phyloP scores from a whole-genome alignment of 2,113 vertebrate genomes.

The zebrafish (Danio rerio) region GRCz12tu NC_133184.1:25998001-25998500 shows the following conservation, averaged over 20 bases:
- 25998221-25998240: slow-evolving; percentile 34
- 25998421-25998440: slow-evolving; percentile 39
- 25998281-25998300: slow-evolving; percentile 53
- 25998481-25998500: slow-evolving; percentile 1
- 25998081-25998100: slow-evolving; percentile 44
- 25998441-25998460: slow-evolving; percentile 5
- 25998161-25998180: slow-evolving; percentile 46
- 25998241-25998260: slow-evolving; percentile 43
- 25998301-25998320: slow-evolving; percentile 42
- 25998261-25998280: slow-evolving; percentile 35
- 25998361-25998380: slow-evolving; percentile 39
- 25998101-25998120: slow-evolving; percentile 30
- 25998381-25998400: slow-evolving; percentile 23
- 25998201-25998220: slow-evolving; percentile 52
- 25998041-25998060: slow-evolving; percentile 12
- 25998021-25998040: slow-evolving; percentile 5
- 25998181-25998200: slow-evolving; percentile 48
- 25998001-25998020: slow-evolving; percentile 29
- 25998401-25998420: slow-evolving; percentile 34
- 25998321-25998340: slow-evolving; percentile 30
- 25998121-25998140: slow-evolving; percentile 43
- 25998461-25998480: slow-evolving; percentile 9
- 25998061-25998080: slow-evolving; percentile 30
- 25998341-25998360: slow-evolving; percentile 40
- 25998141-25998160: slow-evolving; percentile 48